Percentiles rank a stretch among this genome's conserved stretches.
Conservation (phyloP, 1,140 invertebrate species). For the Microplitis mediator region DNA sequence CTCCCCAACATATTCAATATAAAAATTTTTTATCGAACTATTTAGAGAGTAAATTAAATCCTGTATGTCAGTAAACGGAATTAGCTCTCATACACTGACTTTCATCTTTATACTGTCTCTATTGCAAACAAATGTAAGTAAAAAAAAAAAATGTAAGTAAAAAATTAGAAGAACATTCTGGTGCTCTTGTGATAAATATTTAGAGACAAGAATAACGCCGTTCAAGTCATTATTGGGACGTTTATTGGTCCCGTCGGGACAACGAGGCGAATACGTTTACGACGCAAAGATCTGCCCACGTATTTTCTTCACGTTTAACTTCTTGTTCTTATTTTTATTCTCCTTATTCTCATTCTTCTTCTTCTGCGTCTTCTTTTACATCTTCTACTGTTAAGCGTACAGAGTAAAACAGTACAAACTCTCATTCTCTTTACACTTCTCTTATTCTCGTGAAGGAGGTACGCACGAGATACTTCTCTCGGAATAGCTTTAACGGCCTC, state of each 20-base stretch:
- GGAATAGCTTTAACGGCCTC: slow-evolving; percentile 19
- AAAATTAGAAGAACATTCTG: not conserved
- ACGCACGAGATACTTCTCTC: slow-evolving; percentile 17
- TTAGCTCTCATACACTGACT: too few species aligned
- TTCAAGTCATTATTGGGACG: slow-evolving; percentile 22
- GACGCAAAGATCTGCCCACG: slow-evolving; percentile 13
- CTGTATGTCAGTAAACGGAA: too few species aligned
- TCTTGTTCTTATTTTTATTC: not conserved
- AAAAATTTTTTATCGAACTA: too few species aligned
- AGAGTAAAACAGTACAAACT: too few species aligned
- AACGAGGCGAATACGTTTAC: slow-evolving; percentile 6
- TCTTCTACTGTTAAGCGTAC: not conserved
- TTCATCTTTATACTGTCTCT: too few species aligned
- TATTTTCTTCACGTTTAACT: slow-evolving; percentile 5
- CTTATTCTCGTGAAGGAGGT: not conserved
- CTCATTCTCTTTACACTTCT: not conserved
- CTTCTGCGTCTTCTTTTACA: not conserved
- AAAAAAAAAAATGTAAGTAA: too few species aligned
- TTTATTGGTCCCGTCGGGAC: slow-evolving; percentile 21
- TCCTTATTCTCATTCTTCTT: not conserved
- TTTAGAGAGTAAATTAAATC: too few species aligned
- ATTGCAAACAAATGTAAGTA: too few species aligned
- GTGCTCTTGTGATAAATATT: slow-evolving; percentile 14
- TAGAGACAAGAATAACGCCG: slow-evolving; percentile 21
- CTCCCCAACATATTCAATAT: too few species aligned